phyloP scores from a whole-genome alignment of 1,140 invertebrate species.

The Neodiprion pinetum region DNA sequence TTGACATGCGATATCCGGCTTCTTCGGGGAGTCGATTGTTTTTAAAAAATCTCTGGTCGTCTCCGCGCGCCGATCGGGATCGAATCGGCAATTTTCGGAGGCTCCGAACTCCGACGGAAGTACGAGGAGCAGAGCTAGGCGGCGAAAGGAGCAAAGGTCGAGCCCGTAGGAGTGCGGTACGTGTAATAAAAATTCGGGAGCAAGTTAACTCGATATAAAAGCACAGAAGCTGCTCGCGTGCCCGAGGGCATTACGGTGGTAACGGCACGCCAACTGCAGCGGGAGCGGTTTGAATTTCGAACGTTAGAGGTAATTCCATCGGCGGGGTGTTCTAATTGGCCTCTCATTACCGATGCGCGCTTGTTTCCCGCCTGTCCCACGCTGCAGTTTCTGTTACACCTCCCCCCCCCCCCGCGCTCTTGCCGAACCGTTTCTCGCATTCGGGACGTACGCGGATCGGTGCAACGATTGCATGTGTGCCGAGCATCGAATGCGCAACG shows the following conservation, averaged over 20 bases:
- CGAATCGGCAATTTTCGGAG: too few species aligned
- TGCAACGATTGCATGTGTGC: background rate
- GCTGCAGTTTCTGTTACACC: slow-evolving; percentile 30
- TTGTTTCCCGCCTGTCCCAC: slow-evolving; percentile 46
- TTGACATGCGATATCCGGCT: background rate
- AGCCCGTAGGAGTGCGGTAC: background rate
- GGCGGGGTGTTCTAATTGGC: slow-evolving; percentile 60
- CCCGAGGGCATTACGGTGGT: slow-evolving; percentile 49
- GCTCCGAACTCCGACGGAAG: too few species aligned
- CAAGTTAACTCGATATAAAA: slow-evolving; percentile 2
- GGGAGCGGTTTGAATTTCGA: slow-evolving; percentile 56
- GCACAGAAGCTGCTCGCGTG: slow-evolving; percentile 45
- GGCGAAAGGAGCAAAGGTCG: background rate
- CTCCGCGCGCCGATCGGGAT: too few species aligned
- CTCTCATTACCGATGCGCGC: slow-evolving; percentile 62
- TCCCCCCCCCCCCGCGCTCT: background rate
- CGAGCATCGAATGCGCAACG: too few species aligned
- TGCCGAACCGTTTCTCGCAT: slow-evolving; percentile 1
- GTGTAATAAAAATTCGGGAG: slow-evolving; percentile 1
- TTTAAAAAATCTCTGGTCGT: too few species aligned
- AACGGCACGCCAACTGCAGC: slow-evolving; percentile 47
- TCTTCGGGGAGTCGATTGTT: background rate
- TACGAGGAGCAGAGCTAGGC: background rate
- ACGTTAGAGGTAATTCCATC: slow-evolving; percentile 57
- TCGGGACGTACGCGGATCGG: background rate